Conservation (phyloP, 1,140 invertebrate genomes). For the Leptonema lineaticorne region DNA sequence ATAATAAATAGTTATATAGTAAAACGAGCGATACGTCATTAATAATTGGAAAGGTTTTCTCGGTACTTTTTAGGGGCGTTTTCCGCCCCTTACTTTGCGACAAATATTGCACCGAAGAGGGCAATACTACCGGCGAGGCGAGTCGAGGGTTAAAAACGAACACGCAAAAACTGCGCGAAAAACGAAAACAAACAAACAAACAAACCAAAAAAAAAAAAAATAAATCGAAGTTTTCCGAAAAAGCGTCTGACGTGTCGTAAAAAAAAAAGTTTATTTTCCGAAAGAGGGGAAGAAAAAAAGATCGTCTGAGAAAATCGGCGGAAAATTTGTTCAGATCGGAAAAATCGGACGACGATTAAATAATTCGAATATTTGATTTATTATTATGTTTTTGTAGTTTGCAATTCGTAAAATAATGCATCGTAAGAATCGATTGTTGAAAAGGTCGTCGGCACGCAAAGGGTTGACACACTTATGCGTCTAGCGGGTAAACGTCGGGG, state of each 20-base stretch:
- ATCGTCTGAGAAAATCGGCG: too few species aligned
- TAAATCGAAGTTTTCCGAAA: slow-evolving; percentile 9
- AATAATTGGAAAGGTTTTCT: too few species aligned
- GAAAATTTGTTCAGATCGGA: too few species aligned
- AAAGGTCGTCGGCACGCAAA: neutral
- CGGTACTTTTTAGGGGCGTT: too few species aligned
- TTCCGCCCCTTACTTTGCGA: neutral
- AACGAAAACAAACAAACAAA: too few species aligned
- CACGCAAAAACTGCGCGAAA: too few species aligned
- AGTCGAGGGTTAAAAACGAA: neutral
- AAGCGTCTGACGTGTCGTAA: slow-evolving; percentile 25
- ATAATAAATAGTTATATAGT: too few species aligned
- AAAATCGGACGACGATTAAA: too few species aligned
- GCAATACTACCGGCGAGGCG: neutral
- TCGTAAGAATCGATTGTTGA: slow-evolving; percentile 19
- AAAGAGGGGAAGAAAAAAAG: neutral
- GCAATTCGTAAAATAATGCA: neutral
- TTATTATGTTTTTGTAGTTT: neutral
- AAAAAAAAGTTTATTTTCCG: neutral
- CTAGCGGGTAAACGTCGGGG: slow-evolving; percentile 24
- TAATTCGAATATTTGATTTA: neutral
- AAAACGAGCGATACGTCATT: too few species aligned
- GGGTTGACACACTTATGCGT: slow-evolving; percentile 22
- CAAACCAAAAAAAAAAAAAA: too few species aligned
- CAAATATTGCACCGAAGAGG: slow-evolving; percentile 20